Evolutionary conservation across 2,113 vertebrate species (phyloP).

Genomic region (Crypturellus undulatus): DNA sequence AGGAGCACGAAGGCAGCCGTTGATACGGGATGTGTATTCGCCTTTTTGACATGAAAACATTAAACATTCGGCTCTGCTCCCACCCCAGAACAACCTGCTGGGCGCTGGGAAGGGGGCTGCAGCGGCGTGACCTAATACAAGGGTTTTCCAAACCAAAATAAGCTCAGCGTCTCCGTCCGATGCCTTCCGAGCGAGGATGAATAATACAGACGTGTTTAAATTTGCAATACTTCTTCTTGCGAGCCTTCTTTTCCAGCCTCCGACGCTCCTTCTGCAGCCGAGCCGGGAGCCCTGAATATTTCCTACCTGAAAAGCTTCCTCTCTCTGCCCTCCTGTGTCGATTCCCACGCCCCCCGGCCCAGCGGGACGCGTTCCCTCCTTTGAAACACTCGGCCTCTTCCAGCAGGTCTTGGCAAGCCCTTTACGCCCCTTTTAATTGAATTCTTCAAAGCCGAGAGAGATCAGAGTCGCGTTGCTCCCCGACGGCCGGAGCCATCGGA

Average conservation of each 20-base stretch:
- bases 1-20: background rate
- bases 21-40: background rate
- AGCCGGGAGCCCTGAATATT: constrained; percentile 56
- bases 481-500: background rate
- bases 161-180: background rate
- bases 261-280: constrained; percentile 5
- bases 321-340: constrained; percentile 47
- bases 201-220: constrained; percentile 48
- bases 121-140: background rate
- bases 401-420: constrained; percentile 31
- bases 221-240: constrained; percentile 16
- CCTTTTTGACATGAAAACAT: background rate
- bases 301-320: constrained; percentile 51
- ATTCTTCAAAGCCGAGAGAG: constrained; percentile 25
- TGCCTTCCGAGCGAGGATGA: constrained; percentile 36
- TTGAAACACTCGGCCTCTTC: constrained; percentile 50
- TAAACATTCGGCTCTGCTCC: background rate
- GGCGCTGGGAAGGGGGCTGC: background rate
- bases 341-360: constrained; percentile 32
- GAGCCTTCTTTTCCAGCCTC: constrained; percentile 28
- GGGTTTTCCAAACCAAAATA: background rate
- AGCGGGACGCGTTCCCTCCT: constrained; percentile 24
- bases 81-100: background rate
- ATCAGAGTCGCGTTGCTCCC: constrained; percentile 43
- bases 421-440: constrained; percentile 56